Conservation (phyloP, 2,113 vertebrate species). For the Corynorhinus townsendii region DNA sequence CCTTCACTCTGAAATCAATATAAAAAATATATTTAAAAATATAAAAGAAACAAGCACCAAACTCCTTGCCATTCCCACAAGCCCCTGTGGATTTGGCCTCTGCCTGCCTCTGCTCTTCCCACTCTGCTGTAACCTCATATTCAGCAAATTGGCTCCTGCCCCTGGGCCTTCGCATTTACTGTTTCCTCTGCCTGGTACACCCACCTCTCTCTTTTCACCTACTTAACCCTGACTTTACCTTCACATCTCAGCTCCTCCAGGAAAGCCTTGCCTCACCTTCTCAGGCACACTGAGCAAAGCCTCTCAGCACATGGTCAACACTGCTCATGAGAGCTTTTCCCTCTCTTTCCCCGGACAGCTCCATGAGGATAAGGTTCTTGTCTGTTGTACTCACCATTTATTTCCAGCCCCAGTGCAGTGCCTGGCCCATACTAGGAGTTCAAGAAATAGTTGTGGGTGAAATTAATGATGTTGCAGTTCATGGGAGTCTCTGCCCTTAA, state of each 20-base stretch:
- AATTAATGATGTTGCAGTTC: not conserved
- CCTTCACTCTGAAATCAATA: too few species aligned
- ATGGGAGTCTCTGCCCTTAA: not conserved
- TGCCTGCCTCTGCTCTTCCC: not conserved
- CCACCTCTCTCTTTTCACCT: not conserved
- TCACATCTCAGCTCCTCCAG: not conserved
- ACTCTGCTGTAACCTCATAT: not conserved
- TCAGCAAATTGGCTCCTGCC: not conserved
- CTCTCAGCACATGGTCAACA: not conserved
- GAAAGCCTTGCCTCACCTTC: not conserved
- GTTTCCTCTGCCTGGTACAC: too few species aligned
- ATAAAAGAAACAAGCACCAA: too few species aligned
- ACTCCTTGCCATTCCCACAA: not conserved
- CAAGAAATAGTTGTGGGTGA: not conserved
- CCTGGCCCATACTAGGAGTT: not conserved
- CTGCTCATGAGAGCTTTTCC: fast-evolving
- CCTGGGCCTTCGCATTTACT: not conserved
- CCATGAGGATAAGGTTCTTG: not conserved
- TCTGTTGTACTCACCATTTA: not conserved
- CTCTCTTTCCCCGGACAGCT: not conserved
- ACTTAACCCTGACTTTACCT: not conserved
- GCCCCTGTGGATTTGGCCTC: not conserved
- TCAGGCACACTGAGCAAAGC: not conserved
- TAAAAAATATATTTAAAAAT: too few species aligned
- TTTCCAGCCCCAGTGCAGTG: not conserved